Conservation (phyloP, 2,797 vertebrate genomes). For the Harpagifer antarcticus region DNA sequence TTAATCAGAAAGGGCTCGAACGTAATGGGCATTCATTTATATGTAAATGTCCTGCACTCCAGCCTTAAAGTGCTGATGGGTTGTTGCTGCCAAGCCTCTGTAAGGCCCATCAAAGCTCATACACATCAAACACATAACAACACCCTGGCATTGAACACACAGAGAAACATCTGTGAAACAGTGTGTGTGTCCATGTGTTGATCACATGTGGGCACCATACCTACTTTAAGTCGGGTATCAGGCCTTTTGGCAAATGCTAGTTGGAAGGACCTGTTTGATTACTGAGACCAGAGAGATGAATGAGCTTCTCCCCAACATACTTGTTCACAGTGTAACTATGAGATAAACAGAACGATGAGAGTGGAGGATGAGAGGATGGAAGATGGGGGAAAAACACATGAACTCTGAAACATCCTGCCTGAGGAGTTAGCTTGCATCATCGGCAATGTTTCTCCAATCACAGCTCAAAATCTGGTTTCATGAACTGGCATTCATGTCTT, state of each 20-base stretch:
- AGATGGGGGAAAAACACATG: constrained; percentile 25
- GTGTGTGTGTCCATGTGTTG: constrained; percentile 40
- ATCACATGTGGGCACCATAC: constrained; percentile 74
- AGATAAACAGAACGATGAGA: constrained; percentile 75
- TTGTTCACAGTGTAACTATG: constrained; percentile 60
- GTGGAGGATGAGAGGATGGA: constrained; percentile 64
- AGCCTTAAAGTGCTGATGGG: constrained; percentile 24
- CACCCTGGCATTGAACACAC: constrained; percentile 53
- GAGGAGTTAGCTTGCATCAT: constrained; percentile 16
- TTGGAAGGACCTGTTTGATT: constrained; percentile 41
- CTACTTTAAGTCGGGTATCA: constrained; percentile 38
- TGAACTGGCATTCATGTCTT: constrained; percentile 38
- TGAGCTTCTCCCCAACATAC: constrained; percentile 24
- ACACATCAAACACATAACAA: constrained; percentile 71
- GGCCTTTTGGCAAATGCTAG: constrained; percentile 47
- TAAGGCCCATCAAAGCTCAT: constrained; percentile 55
- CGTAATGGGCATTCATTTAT: no score
- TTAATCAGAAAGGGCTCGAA: no score
- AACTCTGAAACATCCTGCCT: constrained; percentile 34
- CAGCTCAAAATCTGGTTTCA: constrained; percentile 20
- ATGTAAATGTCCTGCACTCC: no score
- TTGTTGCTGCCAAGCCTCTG: constrained; percentile 57
- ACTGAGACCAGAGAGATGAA: constrained; percentile 36
- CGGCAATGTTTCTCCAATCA: constrained; percentile 1
- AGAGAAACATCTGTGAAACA: constrained; percentile 63